These are phyloP conservation scores for Polymixis lichenea DNA, from an alignment of 2,888 invertebrate species.

Conservation along the genomic window DNA sequence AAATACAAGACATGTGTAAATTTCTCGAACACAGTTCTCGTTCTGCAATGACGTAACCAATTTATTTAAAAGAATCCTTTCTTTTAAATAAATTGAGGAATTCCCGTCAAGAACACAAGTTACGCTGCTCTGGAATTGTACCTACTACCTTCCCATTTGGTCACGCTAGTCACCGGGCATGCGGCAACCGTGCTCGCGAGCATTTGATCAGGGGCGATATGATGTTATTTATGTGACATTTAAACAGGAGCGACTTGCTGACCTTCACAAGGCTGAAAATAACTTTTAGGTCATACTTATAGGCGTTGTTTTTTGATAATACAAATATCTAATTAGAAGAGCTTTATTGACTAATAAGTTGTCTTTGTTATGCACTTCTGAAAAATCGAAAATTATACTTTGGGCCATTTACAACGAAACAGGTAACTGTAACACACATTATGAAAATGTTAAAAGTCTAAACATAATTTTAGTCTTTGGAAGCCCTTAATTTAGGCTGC, in stretches of 20 bases:
- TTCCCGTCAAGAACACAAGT: not conserved
- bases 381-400: not conserved
- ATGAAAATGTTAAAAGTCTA: not conserved
- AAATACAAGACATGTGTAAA: not conserved
- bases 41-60: not conserved
- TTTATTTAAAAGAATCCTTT: not conserved
- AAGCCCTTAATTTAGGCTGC: slow-evolving; percentile 46
- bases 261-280: slow-evolving; percentile 42
- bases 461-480: slow-evolving; percentile 16
- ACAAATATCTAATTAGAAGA: not conserved
- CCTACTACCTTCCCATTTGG: not conserved
- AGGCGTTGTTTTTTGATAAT: not conserved
- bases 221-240: slow-evolving; percentile 58
- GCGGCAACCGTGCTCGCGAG: slow-evolving; percentile 8
- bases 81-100: not conserved
- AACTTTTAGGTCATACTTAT: slow-evolving; percentile 4
- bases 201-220: slow-evolving; percentile 40
- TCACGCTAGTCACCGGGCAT: slow-evolving; percentile 20
- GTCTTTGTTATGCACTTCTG: not conserved
- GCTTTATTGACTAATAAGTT: not conserved
- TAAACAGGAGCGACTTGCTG: slow-evolving; percentile 36
- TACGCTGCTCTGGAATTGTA: not conserved
- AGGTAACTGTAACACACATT: not conserved
- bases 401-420: not conserved
- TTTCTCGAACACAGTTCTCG: not conserved